Evolutionary conservation across 2,888 invertebrate genomes (phyloP), one percentile per base, ranked within the genome.

Genomic region (Drosophila buzzatii): DNA sequence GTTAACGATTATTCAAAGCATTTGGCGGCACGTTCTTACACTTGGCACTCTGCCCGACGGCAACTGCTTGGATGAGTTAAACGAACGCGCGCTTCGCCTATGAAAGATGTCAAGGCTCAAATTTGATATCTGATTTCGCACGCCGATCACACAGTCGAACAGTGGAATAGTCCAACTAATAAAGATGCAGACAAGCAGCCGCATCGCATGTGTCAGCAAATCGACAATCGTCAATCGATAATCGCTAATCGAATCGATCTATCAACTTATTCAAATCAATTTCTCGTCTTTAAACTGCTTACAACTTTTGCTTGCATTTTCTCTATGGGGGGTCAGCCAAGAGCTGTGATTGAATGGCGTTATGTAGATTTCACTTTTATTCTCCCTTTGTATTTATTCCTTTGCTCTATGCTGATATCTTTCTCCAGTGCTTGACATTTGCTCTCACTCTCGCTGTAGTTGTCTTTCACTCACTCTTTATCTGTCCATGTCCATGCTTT

Each of bases 21-120:
- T 69, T 75, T 73, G 56, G 39, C 70, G 59, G 67, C 58, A 44
- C 65, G 59, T 64, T 67, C 57, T 59, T 52, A 59, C 47, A n/a
- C 44, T 39, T 49, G 27, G 18, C 33, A 33, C 35, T 20, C 53
- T 60, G 67, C 45, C 67, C 6, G 42, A 42, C 42, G 18, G 9
- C 41, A n/a, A n/a, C 18, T 20, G 45, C 10, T 73, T 71, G 75
- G 79, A 83, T 90, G 91, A 82, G 91, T 90, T 91, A 87, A 91
- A 90, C 68, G 80, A 90, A 90, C 89, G 90, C 79, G 74, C 45
- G 78, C 72, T 77, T 82, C 72, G 81, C 73, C 84, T 90, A 81
- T 89, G 89, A 90, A 90, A 91, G 89, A 85, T 90, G 90, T 90
- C 91, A 91, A 90, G 90, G 90, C 33, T 51, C 79, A 78, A 79